Percentiles rank a stretch among this genome's conserved stretches.
Conservation (phyloP, 2,888 invertebrate species). For the Amblyjoppa proteus region DNA sequence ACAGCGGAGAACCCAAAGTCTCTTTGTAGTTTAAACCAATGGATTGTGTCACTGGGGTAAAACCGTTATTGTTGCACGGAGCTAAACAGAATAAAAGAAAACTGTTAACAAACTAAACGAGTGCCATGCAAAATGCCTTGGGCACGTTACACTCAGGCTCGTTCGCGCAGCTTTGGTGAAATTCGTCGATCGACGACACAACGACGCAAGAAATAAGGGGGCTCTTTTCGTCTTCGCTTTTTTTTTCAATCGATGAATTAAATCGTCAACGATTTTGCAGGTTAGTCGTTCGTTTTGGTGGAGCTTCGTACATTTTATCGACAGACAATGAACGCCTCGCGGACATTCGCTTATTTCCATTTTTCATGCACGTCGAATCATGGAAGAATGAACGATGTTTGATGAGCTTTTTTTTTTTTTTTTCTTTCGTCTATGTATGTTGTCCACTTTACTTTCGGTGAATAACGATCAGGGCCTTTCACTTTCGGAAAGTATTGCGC, state of each 20-base stretch:
- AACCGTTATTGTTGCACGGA: background rate
- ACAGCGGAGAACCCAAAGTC: background rate
- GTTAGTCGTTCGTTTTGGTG: constrained; percentile 19
- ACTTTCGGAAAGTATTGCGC: background rate
- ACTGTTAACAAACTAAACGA: background rate
- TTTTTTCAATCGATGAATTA: background rate
- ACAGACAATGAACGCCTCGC: background rate
- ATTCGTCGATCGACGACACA: background rate
- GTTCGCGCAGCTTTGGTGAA: constrained; percentile 7
- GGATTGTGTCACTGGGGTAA: background rate
- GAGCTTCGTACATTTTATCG: background rate
- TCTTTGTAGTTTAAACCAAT: background rate
- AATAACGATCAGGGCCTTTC: background rate
- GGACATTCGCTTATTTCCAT: background rate
- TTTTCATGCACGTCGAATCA: background rate
- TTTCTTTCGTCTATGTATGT: background rate
- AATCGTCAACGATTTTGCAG: constrained; percentile 14
- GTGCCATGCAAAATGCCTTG: background rate
- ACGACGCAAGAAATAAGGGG: background rate
- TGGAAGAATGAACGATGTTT: background rate
- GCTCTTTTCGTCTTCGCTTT: background rate
- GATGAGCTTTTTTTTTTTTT: too few species aligned
- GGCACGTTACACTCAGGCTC: background rate
- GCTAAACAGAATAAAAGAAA: background rate
- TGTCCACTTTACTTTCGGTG: background rate